Evolutionary conservation across 2,797 vertebrate species (phyloP), one percentile per base, ranked within the genome.

Genomic region (Hypotaenidia philippensis): DNA sequence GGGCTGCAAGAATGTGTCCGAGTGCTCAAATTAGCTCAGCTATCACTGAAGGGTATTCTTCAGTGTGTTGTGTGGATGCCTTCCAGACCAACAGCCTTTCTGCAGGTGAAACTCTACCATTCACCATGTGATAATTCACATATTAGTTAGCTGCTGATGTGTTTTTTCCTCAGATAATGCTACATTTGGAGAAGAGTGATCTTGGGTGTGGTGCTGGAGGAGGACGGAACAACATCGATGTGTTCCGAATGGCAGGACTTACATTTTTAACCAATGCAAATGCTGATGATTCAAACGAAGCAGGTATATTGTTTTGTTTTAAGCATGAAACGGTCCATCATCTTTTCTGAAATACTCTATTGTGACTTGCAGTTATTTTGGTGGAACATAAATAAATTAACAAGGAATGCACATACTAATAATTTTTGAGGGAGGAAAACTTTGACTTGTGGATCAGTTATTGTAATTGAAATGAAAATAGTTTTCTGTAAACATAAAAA

Each of bases 171-270:
- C 94, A 99, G 99, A 96, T 99, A 29, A 94, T 99, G 81, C 97
- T 96, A 17, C 96, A 97, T 61, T 93, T 99, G 6, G 99, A 99
- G 86, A 94, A 91, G 44, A 98, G 97, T 25, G 99, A 99, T 96
- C 98, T 97, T 53, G 99, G 99, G 32, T 99, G 99, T 34, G 99
- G 99, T 1, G 99, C 98, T 20, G 99, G 99, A 4, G 99, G 99
- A 5, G 99, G 99, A 23, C 96, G 11, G 89, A 96, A 99, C 96
- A 98, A 97, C 0, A 44, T 98, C 0, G 98, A 99, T 0, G 99
- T 99, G 2, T 99, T 99, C 90, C 94, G 91, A 25, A 96, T 98
- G 57, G 98, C 99, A 1, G 99, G 99, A 22, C 98, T 99, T 80
- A 99, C 98, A 2, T 99, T 99, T 89, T 87, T 99, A 34, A 99